Conservation (phyloP, 2,797 vertebrate species). For the Borostomias antarcticus region DNA sequence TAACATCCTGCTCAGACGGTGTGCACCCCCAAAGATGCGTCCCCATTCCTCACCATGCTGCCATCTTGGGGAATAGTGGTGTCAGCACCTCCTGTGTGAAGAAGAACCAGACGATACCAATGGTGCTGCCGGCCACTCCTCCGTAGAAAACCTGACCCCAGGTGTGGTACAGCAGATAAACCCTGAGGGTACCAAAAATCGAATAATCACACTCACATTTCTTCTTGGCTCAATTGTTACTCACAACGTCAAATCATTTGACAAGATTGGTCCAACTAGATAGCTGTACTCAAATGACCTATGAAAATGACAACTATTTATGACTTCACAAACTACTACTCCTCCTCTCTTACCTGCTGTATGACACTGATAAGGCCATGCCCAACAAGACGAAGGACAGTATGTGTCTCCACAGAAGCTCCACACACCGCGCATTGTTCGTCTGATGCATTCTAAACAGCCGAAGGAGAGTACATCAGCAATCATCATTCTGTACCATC, state of each 20-base stretch:
- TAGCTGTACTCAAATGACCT: not conserved
- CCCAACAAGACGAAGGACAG: constrained; percentile 90
- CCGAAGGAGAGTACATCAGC: constrained; percentile 20
- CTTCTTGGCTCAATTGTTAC: not conserved
- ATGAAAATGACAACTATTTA: not conserved
- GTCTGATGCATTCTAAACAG: constrained; percentile 96
- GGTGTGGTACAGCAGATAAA: constrained; percentile 97
- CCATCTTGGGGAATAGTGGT: constrained; percentile 96
- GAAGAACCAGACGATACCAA: constrained; percentile 92
- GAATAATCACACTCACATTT: no score
- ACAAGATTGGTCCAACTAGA: not conserved
- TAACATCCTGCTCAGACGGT: not conserved
- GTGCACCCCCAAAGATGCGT: not conserved
- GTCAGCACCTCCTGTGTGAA: constrained; percentile 97
- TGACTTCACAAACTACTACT: not conserved
- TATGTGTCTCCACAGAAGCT: constrained; percentile 96
- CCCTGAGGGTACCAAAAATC: constrained; percentile 78
- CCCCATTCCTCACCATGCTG: constrained; percentile 87
- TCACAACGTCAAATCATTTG: not conserved
- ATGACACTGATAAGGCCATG: constrained; percentile 90
- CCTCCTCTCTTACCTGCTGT: constrained; percentile 88
- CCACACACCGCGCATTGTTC: constrained; percentile 97
- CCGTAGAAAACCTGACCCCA: constrained; percentile 97
- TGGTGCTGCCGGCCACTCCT: constrained; percentile 85
- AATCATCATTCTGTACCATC: not conserved